phyloP scores from a whole-genome alignment of 2,888 invertebrate species.

The Parelbella ahira region DNA sequence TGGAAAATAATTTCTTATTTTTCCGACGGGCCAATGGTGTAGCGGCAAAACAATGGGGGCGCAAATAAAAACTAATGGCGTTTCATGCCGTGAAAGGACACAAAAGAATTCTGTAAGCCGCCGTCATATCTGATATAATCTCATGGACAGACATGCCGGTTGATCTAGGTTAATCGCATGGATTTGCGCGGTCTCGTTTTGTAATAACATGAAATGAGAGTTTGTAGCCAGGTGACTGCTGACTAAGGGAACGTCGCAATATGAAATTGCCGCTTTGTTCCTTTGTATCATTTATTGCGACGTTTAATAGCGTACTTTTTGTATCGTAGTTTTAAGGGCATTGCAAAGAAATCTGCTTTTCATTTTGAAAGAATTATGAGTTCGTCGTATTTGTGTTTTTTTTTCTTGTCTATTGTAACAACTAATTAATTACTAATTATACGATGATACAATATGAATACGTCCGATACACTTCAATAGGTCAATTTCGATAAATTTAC shows the following conservation, averaged over 20 bases:
- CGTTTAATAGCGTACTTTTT: too few species aligned
- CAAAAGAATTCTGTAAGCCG: slow-evolving; percentile 38
- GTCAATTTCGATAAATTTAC: too few species aligned
- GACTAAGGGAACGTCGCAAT: slow-evolving; percentile 7
- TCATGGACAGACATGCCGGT: slow-evolving; percentile 27
- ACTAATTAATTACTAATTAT: too few species aligned
- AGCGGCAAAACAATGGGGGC: slow-evolving; percentile 32
- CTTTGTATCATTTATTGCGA: slow-evolving; percentile 1
- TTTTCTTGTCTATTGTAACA: too few species aligned
- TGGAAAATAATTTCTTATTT: slow-evolving; percentile 37
- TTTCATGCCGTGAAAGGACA: slow-evolving; percentile 31
- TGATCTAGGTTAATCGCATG: slow-evolving; percentile 36
- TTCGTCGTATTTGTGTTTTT: too few species aligned
- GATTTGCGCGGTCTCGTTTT: slow-evolving; percentile 32
- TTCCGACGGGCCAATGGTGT: slow-evolving; percentile 31
- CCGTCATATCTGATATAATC: slow-evolving; percentile 38
- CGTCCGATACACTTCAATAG: too few species aligned
- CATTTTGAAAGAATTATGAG: background rate
- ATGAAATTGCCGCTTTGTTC: slow-evolving; percentile 11
- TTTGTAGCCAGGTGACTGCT: slow-evolving; percentile 8
- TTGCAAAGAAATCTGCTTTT: background rate
- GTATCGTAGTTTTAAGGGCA: too few species aligned
- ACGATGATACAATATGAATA: too few species aligned
- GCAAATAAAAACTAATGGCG: slow-evolving; percentile 39
- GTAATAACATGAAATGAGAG: slow-evolving; percentile 20